Evolutionary conservation across 2,797 vertebrate genomes (phyloP).

Genomic region (Onychomys leucogaster): DNA sequence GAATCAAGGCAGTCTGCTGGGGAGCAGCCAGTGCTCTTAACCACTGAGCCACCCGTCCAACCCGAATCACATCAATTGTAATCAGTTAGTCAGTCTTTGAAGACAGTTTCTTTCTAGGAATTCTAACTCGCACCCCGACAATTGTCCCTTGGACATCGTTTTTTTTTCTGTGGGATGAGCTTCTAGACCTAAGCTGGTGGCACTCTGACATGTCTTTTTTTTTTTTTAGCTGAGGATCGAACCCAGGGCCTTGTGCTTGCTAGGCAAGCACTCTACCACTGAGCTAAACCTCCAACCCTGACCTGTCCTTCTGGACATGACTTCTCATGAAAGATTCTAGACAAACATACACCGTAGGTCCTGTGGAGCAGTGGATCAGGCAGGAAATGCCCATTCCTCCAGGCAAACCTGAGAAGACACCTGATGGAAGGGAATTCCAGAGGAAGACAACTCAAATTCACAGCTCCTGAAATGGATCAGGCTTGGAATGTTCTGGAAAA

Average conservation of each 20-base stretch:
- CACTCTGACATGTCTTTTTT: not conserved
- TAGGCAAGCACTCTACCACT: no score
- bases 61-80: not conserved
- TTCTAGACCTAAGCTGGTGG: not conserved
- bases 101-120: not conserved
- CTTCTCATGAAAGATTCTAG: not conserved
- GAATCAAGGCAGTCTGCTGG: not conserved
- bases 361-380: not conserved
- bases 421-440: not conserved
- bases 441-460: not conserved
- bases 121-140: not conserved
- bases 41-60: not conserved
- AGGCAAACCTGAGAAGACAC: not conserved
- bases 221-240: no score
- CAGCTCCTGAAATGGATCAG: not conserved
- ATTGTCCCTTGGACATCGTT: not conserved
- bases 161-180: not conserved
- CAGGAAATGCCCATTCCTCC: not conserved
- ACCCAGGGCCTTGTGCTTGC: no score
- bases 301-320: not conserved
- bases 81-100: not conserved
- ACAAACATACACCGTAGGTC: not conserved
- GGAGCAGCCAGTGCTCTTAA: not conserved
- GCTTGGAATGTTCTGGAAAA: not conserved
- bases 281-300: no score